These are phyloP conservation scores for Oedothorax gibbosus DNA, from an alignment of 1,140 invertebrate species.

Conservation along the genomic window DNA sequence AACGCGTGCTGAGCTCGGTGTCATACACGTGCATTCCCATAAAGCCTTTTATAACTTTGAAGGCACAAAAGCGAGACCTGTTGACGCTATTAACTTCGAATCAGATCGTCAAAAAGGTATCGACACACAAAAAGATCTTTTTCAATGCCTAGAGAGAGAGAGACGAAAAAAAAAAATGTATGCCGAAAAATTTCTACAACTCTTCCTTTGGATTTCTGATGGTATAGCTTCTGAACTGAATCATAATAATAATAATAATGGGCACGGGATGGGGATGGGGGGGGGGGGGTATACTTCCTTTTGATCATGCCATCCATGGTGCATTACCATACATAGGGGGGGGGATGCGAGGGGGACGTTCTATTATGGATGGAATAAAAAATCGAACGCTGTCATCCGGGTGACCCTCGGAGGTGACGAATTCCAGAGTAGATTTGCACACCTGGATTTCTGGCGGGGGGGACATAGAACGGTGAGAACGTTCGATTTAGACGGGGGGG, in stretches of 20 bases:
- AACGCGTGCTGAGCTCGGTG: background rate
- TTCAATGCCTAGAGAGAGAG: background rate
- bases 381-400: conserved; percentile 30
- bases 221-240: background rate
- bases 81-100: conserved; percentile 49
- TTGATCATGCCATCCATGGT: conserved; percentile 12
- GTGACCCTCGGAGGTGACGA: conserved; percentile 33
- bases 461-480: conserved; percentile 20
- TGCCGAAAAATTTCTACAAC: conserved; percentile 27
- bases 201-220: conserved; percentile 1
- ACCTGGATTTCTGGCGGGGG: conserved; percentile 13
- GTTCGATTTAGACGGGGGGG: background rate
- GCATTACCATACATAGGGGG: background rate
- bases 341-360: background rate
- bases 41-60: conserved; percentile 14
- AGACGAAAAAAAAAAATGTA: background rate
- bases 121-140: background rate
- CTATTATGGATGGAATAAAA: background rate
- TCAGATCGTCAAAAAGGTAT: conserved; percentile 28
- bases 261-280: background rate
- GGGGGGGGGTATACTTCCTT: background rate
- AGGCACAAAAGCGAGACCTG: conserved; percentile 17
- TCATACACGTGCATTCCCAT: conserved; percentile 5
- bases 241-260: background rate
- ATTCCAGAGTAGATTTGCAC: conserved; percentile 44